Percentiles rank a stretch among this genome's conserved stretches.
phyloP scores from a whole-genome alignment of 2,797 vertebrate species.

The Neostethus bicornis region DNA sequence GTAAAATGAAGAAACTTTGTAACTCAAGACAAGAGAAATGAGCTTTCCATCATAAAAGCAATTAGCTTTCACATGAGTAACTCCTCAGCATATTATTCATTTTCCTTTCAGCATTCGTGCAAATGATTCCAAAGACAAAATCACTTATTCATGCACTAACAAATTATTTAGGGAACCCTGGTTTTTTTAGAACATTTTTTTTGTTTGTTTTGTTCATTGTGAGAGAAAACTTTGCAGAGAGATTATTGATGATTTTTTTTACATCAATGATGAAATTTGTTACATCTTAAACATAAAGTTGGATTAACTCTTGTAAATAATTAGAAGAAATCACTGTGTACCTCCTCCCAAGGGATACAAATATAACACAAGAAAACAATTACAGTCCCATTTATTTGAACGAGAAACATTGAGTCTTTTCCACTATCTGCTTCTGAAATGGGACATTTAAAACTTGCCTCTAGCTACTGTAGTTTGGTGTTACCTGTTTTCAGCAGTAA shows the following conservation, averaged over 20 bases:
- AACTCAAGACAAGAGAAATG: conserved; percentile 20
- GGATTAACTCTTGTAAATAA: background rate
- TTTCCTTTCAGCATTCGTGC: conserved; percentile 8
- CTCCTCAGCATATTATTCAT: conserved; percentile 4
- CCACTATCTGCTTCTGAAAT: conserved; percentile 6
- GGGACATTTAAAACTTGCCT: background rate
- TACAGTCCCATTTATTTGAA: conserved; percentile 1
- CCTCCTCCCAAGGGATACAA: too few species aligned
- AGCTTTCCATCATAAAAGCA: conserved; percentile 20
- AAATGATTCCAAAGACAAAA: conserved; percentile 8
- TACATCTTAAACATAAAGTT: background rate
- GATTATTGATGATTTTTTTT: too few species aligned
- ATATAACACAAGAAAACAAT: conserved; percentile 6
- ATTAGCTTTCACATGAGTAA: conserved; percentile 16
- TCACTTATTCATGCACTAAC: conserved; percentile 11
- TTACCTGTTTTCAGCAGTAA: background rate
- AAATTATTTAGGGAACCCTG: conserved; percentile 15
- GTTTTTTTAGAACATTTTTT: conserved; percentile 1
- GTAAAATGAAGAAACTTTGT: conserved; percentile 18
- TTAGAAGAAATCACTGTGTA: background rate
- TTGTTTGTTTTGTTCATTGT: background rate
- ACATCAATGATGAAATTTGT: background rate
- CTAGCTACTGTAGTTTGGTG: conserved; percentile 12
- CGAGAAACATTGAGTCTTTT: too few species aligned
- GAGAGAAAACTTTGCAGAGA: background rate